phyloP scores from a whole-genome alignment of 2,797 vertebrate species.

The Xiphorhynchus erythropygius region DNA sequence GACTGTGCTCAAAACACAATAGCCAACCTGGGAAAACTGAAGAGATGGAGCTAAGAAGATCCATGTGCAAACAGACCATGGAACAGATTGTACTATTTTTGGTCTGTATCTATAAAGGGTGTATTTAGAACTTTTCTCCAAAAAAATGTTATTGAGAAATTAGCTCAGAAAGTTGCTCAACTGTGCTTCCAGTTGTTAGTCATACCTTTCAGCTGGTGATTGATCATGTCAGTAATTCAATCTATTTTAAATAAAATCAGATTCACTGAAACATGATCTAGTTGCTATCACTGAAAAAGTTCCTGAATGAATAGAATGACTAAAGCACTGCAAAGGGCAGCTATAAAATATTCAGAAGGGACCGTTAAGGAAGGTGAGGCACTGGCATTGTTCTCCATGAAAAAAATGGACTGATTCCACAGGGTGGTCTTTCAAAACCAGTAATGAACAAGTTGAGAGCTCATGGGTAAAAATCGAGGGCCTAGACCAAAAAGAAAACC shows the following conservation, averaged over 20 bases:
- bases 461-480: neutral
- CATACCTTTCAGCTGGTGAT: neutral
- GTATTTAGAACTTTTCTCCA: neutral
- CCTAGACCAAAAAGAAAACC: neutral
- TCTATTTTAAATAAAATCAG: neutral
- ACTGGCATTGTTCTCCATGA: fast-evolving
- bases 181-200: neutral
- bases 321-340: neutral
- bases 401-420: neutral
- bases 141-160: neutral
- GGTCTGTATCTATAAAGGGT: neutral
- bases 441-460: neutral
- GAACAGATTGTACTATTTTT: neutral
- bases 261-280: neutral
- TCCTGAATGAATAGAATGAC: neutral
- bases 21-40: neutral
- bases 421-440: neutral
- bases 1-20: neutral
- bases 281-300: neutral
- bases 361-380: neutral
- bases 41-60: neutral
- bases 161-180: neutral
- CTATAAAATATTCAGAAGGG: neutral
- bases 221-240: neutral
- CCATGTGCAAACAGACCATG: neutral